Evolutionary conservation across 2,797 vertebrate genomes (phyloP).

Genomic region (Notamacropus eugenii): DNA sequence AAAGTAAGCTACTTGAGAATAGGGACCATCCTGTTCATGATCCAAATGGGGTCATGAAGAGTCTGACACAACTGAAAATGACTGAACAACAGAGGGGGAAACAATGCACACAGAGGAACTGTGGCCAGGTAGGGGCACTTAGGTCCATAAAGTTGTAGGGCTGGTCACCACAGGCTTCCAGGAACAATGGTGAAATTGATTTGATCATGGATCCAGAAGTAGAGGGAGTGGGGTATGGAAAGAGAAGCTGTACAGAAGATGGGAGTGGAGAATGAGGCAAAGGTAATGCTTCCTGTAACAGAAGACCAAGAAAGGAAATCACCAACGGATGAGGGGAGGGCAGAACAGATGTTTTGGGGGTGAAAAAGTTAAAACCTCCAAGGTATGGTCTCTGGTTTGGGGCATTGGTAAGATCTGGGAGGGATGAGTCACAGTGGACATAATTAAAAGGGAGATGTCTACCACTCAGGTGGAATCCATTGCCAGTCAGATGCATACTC

Average conservation of each 20-base stretch:
- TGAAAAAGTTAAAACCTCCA: neutral
- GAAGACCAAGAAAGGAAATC: neutral
- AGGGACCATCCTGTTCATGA: neutral
- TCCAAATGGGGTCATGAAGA: neutral
- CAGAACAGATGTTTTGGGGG: neutral
- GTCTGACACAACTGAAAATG: neutral
- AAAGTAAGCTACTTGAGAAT: neutral
- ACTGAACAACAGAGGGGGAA: neutral
- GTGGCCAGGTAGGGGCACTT: neutral
- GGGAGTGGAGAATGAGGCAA: neutral
- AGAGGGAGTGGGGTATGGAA: neutral
- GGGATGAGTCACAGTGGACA: neutral
- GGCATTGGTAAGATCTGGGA: neutral
- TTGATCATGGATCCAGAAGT: neutral
- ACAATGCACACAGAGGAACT: neutral
- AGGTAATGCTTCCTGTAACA: neutral
- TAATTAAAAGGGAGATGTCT: neutral
- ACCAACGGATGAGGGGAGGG: neutral
- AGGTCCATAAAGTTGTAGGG: neutral
- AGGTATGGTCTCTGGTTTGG: neutral
- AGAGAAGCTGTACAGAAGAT: neutral
- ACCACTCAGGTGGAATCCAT: neutral
- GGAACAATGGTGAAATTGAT: neutral
- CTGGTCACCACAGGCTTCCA: neutral
- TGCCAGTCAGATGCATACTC: neutral